Base-by-base conservation (phyloP, 2,888 invertebrate species). In the Apantesis nais region DNA sequence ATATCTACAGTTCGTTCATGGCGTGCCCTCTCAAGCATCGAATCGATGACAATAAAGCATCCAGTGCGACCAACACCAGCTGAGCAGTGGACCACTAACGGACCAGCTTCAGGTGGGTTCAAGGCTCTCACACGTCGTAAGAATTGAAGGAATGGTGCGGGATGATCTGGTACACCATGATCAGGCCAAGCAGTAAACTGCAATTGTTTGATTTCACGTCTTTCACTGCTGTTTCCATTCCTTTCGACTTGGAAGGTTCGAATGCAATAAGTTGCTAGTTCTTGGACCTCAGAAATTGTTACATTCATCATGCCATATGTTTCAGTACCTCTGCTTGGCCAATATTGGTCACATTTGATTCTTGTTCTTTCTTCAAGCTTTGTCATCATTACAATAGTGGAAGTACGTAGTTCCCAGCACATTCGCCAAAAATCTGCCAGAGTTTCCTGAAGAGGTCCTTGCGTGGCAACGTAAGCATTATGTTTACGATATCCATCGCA, bases 111-210 rank as follows among this genome's bases (percentile, higher is more conserved):
- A 8, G 97, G 96, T 0, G 99, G 98, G 87, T 99, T 99, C 82
- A 99, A 94, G 73, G 97, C 97, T 79, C 98, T 97, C 25, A 99
- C 99, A 73, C 99, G 97, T 68, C 98, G 97, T 86, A 99, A 95
- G 95, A 99, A 99, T 94, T 99, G 99, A 79, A 99, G 95, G 95
- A 99, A 99, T 0, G 99, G 99, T 0, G 99, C 99, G 0, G 99
- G 99, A 93, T 99, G 99, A 90, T 99, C 99, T 3, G 99, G 99
- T 5, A 99, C 99, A 2, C 98, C 99, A 88, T 99, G 99, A 93
- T 99, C 99, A 1, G 99, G 99, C 99, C 99, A 99, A 8, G 99
- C 99, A 0, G 99, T 99, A 89, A 99, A 99, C 93, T 99, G 99
- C 82, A 99, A 95, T 90, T 99, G 99, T 85, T 99, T 98, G 68